Evolutionary conservation across 2,888 invertebrate genomes (phyloP), one percentile per base, ranked within the genome.

Genomic region (Pachliopta kotzebuea): DNA sequence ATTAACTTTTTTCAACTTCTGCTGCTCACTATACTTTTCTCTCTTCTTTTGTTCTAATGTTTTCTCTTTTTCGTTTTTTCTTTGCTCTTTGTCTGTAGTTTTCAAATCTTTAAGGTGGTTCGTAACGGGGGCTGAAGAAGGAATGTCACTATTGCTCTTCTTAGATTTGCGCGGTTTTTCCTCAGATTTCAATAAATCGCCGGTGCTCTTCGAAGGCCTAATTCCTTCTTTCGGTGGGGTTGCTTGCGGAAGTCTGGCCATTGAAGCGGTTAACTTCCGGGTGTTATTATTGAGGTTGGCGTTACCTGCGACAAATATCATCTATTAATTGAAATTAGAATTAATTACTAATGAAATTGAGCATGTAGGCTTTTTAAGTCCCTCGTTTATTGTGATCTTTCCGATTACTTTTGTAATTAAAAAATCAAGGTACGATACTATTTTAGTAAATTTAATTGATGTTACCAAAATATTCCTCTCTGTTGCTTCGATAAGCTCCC

Each of bases 401-500:
- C 4, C 37, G 14, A 14, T 37, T 2, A 37, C 17, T 37, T 14
- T 37, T 37, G 11, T 37, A 11, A 37, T 14, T 2, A 37, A 31
- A 37, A 37, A 37, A 37, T 11, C 14, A 9, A 37, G 14, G 14
- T 3, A 14, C 37, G 37, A 14, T 37, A 14, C 11, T 14, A 3
- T 45, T n/a, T 18, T 45, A 18, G 18, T 45, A 37, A 14, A 37
- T 37, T 37, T 4, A 14, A 37, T 11, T 37, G 14, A 4, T 14
- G 8, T 69, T 72, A 91, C 90, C 85, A 68, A 76, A 79, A 60
- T 78, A 81, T 65, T 90, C 87, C 64, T 85, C 84, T 60, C 78
- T 77, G 52, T 83, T 84, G 0, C 72, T 71, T 65, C 85, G 81
- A 61, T 91, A 91, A 2, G 86, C 85, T 11, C 90, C 90, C 14